phyloP scores from a whole-genome alignment of 2,888 invertebrate genomes.

The Orchesella flavescens region DNA sequence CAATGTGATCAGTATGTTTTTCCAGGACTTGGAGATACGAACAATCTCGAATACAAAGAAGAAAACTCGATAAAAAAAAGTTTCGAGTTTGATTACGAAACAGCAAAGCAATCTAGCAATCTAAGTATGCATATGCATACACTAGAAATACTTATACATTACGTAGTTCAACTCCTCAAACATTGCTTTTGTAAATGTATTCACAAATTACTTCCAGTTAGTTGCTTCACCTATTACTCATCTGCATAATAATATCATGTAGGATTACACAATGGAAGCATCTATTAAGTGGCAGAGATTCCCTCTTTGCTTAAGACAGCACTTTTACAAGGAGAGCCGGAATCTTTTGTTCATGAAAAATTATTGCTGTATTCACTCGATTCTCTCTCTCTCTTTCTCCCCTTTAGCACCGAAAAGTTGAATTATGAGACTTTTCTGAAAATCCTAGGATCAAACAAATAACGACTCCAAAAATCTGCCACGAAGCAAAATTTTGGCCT shows the following conservation, averaged over 20 bases:
- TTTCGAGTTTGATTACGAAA: neutral
- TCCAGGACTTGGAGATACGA: too few relatives aligned
- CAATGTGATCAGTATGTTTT: too few relatives aligned
- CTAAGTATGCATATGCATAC: neutral
- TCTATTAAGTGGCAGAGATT: neutral
- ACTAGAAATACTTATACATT: neutral
- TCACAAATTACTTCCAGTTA: neutral
- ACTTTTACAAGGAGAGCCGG: constrained; percentile 9
- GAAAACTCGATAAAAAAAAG: neutral
- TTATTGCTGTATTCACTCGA: constrained; percentile 21
- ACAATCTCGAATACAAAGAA: too few relatives aligned
- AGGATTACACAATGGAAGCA: constrained; percentile 13
- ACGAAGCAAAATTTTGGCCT: constrained; percentile 28
- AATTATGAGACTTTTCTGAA: constrained; percentile 43
- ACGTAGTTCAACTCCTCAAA: neutral
- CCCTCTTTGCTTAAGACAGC: constrained; percentile 13
- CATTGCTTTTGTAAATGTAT: neutral
- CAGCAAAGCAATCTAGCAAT: neutral
- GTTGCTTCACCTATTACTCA: neutral
- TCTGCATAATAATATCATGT: constrained; percentile 11
- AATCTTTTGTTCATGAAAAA: constrained; percentile 1
- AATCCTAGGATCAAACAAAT: constrained; percentile 49
- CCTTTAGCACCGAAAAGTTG: constrained; percentile 29
- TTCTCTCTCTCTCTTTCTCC: neutral
- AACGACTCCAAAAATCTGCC: constrained; percentile 33